Conservation (phyloP, 2,797 vertebrate species). For the Lindbergichthys nudifrons region DNA sequence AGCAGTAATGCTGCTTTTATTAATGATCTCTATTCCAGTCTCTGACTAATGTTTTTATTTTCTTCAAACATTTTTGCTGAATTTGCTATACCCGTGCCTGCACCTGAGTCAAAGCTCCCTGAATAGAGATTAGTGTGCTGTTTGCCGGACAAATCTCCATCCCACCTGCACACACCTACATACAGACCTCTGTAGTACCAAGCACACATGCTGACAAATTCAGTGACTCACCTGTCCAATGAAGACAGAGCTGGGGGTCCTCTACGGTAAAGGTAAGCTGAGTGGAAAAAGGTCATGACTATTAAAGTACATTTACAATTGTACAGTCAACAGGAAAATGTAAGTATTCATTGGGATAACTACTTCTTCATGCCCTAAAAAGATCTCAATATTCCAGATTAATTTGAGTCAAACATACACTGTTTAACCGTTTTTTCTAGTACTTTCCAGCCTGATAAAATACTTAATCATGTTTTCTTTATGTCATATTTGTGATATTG, state of each 20-base stretch:
- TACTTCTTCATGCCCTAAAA: too few relatives aligned
- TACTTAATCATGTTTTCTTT: background rate
- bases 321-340: background rate
- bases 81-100: slow-evolving; percentile 26
- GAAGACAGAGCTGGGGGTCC: slow-evolving; percentile 12
- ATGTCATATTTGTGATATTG: background rate
- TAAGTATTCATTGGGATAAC: too few relatives aligned
- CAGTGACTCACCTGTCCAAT: slow-evolving; percentile 67
- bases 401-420: too few relatives aligned
- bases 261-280: slow-evolving; percentile 53
- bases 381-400: too few relatives aligned
- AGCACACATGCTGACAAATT: background rate
- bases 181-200: slow-evolving; percentile 12
- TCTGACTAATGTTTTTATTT: slow-evolving; percentile 25
- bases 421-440: too few relatives aligned
- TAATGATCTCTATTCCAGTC: slow-evolving; percentile 9
- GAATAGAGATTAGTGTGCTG: slow-evolving; percentile 15
- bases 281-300: background rate
- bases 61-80: slow-evolving; percentile 33
- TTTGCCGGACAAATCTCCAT: slow-evolving; percentile 20
- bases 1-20: background rate
- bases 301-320: background rate
- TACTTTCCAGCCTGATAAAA: too few relatives aligned
- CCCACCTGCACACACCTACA: slow-evolving; percentile 25
- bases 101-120: slow-evolving; percentile 24